A percentile compares a stretch with the other conserved stretches of the same genome.
phyloP scores from a whole-genome alignment of 2,113 vertebrate species.

The Daboia siamensis region DNA sequence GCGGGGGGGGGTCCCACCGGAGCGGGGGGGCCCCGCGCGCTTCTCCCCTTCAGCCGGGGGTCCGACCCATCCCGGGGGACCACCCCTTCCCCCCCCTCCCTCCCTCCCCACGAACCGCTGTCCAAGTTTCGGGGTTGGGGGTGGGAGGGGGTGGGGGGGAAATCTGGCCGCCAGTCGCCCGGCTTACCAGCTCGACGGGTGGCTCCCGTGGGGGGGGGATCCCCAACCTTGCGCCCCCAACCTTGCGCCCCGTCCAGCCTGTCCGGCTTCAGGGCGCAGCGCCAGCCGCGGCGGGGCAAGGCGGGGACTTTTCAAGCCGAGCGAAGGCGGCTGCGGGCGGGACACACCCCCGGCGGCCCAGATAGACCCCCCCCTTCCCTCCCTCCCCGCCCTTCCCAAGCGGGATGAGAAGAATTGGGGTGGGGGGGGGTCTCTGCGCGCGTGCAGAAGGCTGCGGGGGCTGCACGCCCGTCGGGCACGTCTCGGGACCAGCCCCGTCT shows the following conservation, averaged over 20 bases:
- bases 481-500: neutral
- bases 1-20: too few relatives aligned
- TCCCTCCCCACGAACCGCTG: neutral
- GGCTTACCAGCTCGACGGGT: slow-evolving; percentile 24
- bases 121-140: neutral
- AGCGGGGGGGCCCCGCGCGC: neutral
- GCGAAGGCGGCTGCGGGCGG: neutral
- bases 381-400: neutral
- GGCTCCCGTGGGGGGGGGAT: neutral
- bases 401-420: too few relatives aligned
- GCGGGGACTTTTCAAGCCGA: neutral
- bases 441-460: neutral
- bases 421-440: neutral
- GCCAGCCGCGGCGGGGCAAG: too few relatives aligned
- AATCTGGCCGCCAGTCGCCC: slow-evolving; percentile 23
- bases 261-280: neutral
- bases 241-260: neutral
- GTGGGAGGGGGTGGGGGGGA: neutral
- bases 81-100: neutral
- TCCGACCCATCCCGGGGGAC: neutral
- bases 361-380: neutral
- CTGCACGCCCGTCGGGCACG: neutral
- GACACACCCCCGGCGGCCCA: neutral
- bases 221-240: too few relatives aligned
- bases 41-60: neutral